Evolutionary conservation across 2,113 vertebrate genomes (phyloP).

Genomic region (Chlamydotis undulata): DNA sequence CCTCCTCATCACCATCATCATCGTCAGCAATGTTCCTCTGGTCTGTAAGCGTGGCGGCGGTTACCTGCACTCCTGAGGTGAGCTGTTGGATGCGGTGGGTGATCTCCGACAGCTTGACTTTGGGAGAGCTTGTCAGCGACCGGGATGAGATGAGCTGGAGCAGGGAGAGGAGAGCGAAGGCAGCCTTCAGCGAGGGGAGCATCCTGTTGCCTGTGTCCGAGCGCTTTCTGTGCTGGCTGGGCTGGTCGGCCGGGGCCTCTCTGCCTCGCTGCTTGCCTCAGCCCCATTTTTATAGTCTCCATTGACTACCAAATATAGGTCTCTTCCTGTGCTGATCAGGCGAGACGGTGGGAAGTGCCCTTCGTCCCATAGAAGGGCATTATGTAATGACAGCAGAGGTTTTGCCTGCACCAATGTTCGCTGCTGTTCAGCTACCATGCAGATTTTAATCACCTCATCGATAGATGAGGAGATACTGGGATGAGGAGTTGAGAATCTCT

Average conservation of each 20-base stretch:
- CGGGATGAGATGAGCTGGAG: background rate
- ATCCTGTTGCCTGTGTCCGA: background rate
- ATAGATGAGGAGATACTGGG: background rate
- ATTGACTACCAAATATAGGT: slow-evolving; percentile 54
- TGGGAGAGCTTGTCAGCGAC: accelerated
- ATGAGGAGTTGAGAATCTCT: background rate
- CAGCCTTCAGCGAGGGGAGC: background rate
- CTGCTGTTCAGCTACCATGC: background rate
- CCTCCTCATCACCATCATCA: background rate
- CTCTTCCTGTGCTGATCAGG: slow-evolving; percentile 9
- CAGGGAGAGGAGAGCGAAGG: background rate
- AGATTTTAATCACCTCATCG: slow-evolving; percentile 52
- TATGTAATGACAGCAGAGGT: background rate
- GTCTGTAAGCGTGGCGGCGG: background rate
- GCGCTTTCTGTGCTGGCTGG: background rate
- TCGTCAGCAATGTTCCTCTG: accelerated
- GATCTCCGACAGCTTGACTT: background rate
- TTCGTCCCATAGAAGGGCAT: background rate
- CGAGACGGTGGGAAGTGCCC: background rate
- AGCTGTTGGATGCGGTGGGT: background rate
- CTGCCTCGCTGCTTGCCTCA: background rate
- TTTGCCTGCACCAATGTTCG: background rate
- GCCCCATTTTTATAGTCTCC: slow-evolving; percentile 35
- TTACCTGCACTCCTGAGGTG: slow-evolving; percentile 20
- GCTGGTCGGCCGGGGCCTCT: background rate